Base-by-base conservation (phyloP, 2,888 invertebrate species). In the Brenthis hecate region DNA sequence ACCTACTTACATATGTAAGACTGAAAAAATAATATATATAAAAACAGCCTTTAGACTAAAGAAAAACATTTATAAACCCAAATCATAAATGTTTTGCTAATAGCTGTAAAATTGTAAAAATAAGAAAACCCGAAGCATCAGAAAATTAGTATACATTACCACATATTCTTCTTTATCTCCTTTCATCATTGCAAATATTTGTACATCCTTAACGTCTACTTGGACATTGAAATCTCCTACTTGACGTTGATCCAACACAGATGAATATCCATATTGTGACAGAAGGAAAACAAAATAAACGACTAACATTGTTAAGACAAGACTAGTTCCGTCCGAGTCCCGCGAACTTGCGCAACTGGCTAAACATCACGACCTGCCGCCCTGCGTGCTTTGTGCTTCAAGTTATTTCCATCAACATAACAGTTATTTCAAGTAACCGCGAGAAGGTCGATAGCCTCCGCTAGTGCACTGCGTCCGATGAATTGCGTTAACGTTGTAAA, bases 171-270 rank as follows among this genome's bases (percentile, higher is more conserved):
- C 94, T 76, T 94, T 87, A 53, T 94, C 93, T 53, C 94, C 94
- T 76, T 94, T 94, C 73, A 96, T 80, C 50, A 96, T 82, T 8
- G 96, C 96, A 77, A 97, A 93, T 77, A 97, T 94, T 79, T 96
- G 94, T 73, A 97, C 93, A 86, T 97, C 96, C 88, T 96, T 97
- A 73, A 97, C 89, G 85, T 96, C 96, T 73, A 97, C 92, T 81
- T 96, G 96, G 74, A 97, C 95, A 85, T 97, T 97, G 75, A 96
- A 93, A 76, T 96, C 95, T 23, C 97, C 97, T 4, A 94, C 94
- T 88, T 97, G 97, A 56, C 95, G 94, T 85, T 97, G 96, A 85
- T 97, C 96, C 85, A 85, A 84, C 60, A 78, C 79, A 23, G 79
- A 81, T 2, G 85, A 79, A 71, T 81, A 78, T 28, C 78, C 84